A percentile compares a stretch with the other conserved stretches of the same genome.
These are phyloP conservation scores for Ciconia nigra DNA, from an alignment of 2,797 vertebrate genomes.

Conservation along the genomic window DNA sequence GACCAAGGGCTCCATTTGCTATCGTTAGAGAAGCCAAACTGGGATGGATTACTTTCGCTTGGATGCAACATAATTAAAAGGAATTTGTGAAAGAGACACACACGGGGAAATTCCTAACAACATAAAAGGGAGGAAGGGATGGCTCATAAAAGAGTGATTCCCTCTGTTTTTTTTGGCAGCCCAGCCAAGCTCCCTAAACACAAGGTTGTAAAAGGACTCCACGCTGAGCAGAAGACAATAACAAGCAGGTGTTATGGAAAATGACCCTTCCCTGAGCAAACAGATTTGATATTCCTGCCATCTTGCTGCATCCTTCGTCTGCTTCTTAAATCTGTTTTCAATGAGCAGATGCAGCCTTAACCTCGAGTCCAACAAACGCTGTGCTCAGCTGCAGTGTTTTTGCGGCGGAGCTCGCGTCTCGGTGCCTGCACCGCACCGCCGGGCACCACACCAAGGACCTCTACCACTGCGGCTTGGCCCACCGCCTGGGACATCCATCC, in stretches of 20 bases:
- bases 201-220: slow-evolving; percentile 32
- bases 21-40: not conserved
- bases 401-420: not conserved
- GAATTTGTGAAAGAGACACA: not conserved
- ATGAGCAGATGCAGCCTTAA: not conserved
- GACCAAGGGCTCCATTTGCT: not conserved
- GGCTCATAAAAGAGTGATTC: not conserved
- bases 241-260: not conserved
- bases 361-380: accelerated
- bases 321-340: not conserved
- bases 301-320: not conserved
- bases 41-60: not conserved
- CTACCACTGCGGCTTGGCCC: not conserved
- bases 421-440: not conserved
- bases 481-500: accelerated
- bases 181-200: not conserved
- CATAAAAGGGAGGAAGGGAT: slow-evolving; percentile 43
- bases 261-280: not conserved
- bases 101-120: not conserved
- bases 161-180: slow-evolving; percentile 37
- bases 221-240: not conserved
- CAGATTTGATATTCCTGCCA: not conserved
- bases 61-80: slow-evolving; percentile 24
- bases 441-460: no score
- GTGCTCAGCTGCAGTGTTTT: not conserved